Conservation (phyloP, 2,888 invertebrate genomes). For the Ichneumoninae sp. region DNA sequence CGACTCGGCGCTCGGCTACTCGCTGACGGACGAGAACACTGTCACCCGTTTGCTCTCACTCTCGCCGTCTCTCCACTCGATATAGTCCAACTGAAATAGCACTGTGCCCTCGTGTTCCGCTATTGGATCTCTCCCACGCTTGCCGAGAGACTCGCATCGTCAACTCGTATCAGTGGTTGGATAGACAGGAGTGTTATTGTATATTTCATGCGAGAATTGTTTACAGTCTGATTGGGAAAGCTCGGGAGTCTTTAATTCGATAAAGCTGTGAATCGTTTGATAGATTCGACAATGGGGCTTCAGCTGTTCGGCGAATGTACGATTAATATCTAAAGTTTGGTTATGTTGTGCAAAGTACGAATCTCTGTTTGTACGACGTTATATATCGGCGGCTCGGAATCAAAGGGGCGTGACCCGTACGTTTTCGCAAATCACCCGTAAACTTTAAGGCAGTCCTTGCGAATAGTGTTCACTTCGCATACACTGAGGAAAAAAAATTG, state of each 20-base stretch:
- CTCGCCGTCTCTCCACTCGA: slow-evolving; percentile 34
- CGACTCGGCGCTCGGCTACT: slow-evolving; percentile 24
- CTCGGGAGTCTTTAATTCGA: not conserved
- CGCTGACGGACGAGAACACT: slow-evolving; percentile 43
- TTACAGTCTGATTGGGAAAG: not conserved
- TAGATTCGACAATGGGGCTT: not conserved
- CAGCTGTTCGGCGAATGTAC: not conserved
- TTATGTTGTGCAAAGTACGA: too few species aligned
- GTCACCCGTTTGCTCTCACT: slow-evolving; percentile 38
- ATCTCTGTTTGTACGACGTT: too few species aligned
- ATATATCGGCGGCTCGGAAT: too few species aligned
- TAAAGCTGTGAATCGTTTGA: not conserved
- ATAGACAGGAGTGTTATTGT: not conserved
- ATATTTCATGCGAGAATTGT: not conserved
- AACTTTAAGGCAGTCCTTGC: too few species aligned
- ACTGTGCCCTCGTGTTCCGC: slow-evolving; percentile 30
- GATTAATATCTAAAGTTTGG: not conserved
- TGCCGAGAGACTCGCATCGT: slow-evolving; percentile 22
- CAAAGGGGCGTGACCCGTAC: too few species aligned
- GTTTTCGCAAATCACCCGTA: too few species aligned
- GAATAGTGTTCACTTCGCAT: too few species aligned
- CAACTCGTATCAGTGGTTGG: slow-evolving; percentile 3
- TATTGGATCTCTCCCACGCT: slow-evolving; percentile 38
- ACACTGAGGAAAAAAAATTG: too few species aligned
- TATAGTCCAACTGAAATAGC: slow-evolving; percentile 58